These are phyloP conservation scores for Belgica antarctica DNA, from an alignment of 2,888 invertebrate species.

Conservation along the genomic window DNA sequence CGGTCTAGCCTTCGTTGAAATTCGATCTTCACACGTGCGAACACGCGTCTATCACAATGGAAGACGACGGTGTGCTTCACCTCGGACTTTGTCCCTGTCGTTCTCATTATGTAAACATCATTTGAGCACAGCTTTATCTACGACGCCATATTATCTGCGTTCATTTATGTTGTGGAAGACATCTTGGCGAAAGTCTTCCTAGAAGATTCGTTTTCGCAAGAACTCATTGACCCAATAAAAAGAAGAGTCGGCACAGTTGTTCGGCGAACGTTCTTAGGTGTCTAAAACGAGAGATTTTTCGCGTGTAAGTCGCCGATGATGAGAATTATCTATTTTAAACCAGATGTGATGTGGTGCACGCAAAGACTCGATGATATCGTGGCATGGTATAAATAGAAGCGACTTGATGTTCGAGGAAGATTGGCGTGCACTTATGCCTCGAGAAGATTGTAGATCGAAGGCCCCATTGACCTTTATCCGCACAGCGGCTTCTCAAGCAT, in stretches of 20 bases:
- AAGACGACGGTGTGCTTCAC: no score
- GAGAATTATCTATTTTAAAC: conserved; percentile 29
- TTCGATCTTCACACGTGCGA: no score
- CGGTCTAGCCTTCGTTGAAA: no score
- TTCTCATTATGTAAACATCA: no score
- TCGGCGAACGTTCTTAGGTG: background rate
- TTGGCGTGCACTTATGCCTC: background rate
- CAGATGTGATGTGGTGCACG: conserved; percentile 2
- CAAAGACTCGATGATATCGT: conserved; percentile 13
- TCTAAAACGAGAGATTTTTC: background rate
- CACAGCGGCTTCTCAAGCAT: background rate
- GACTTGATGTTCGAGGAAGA: background rate
- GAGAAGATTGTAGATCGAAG: conserved; percentile 1
- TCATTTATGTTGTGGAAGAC: no score
- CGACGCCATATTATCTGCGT: no score
- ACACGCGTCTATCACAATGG: no score
- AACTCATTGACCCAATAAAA: conserved; percentile 17
- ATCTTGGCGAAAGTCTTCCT: background rate
- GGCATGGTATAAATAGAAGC: background rate
- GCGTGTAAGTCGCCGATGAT: background rate
- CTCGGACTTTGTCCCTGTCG: no score
- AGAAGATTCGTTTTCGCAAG: background rate
- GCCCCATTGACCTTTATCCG: background rate
- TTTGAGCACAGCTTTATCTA: no score
- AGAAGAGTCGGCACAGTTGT: background rate